Conservation (phyloP, 2,797 vertebrate species). For the Calcarius lapponicus region DNA sequence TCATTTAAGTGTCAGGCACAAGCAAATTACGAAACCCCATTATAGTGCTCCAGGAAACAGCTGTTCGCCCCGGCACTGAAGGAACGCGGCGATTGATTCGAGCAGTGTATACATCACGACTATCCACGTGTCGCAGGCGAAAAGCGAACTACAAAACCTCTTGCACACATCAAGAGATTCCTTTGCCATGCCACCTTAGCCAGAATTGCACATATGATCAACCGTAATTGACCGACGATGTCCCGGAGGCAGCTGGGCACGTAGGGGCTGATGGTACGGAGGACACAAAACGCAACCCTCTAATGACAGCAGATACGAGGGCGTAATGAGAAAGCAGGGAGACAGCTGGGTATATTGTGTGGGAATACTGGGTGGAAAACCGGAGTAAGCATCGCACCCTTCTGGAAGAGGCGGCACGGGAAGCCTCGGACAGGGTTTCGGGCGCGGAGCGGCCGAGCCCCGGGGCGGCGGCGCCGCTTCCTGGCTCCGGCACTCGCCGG, state of each 20-base stretch:
- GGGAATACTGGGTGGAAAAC: neutral
- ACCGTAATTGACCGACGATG: neutral
- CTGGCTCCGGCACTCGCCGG: constrained; percentile 1
- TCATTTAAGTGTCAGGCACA: neutral
- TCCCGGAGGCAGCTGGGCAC: neutral
- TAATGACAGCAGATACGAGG: neutral
- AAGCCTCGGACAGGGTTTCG: fast-evolving
- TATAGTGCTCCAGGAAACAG: neutral
- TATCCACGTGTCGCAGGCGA: neutral
- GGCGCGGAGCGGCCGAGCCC: neutral
- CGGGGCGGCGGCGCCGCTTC: neutral
- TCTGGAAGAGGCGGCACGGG: fast-evolving
- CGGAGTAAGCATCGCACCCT: fast-evolving
- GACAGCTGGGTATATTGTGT: fast-evolving
- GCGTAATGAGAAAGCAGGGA: neutral
- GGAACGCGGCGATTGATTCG: neutral
- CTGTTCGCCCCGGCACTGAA: neutral
- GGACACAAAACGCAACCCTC: neutral
- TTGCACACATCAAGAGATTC: neutral
- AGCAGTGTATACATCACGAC: neutral
- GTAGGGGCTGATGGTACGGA: fast-evolving
- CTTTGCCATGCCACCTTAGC: neutral
- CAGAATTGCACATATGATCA: fast-evolving
- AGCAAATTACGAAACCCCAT: neutral
- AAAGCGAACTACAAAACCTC: neutral